Conservation (phyloP, 1,140 invertebrate species). For the Drosophila eugracilis region DNA sequence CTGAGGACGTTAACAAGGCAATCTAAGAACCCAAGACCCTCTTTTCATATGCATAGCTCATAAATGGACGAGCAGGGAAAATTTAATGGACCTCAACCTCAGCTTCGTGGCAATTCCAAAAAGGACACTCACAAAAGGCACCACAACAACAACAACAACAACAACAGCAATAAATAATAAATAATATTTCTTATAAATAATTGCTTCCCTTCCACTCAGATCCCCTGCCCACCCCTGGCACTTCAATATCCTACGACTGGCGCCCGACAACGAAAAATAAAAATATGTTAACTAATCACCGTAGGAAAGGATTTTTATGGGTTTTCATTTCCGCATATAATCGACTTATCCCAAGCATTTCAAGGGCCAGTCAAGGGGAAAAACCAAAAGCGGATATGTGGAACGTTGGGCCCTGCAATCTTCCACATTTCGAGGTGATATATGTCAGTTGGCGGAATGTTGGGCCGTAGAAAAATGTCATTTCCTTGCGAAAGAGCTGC, state of each 20-base stretch:
- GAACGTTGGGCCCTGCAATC: conserved; percentile 60
- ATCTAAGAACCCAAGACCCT: conserved; percentile 38
- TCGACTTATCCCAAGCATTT: conserved; percentile 65
- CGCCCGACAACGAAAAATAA: conserved; percentile 43
- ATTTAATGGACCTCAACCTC: conserved; percentile 75
- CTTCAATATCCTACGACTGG: conserved; percentile 13
- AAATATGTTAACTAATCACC: conserved; percentile 85
- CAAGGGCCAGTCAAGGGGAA: conserved; percentile 74
- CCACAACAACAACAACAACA: conserved; percentile 20
- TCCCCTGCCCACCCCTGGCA: not conserved
- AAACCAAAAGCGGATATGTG: conserved; percentile 83
- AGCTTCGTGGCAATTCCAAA: conserved; percentile 31
- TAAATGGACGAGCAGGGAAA: conserved; percentile 55
- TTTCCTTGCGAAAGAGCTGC: conserved; percentile 65
- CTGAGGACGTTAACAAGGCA: conserved; percentile 33
- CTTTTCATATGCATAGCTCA: conserved; percentile 72
- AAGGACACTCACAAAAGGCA: conserved; percentile 26
- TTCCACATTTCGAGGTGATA: conserved; percentile 66
- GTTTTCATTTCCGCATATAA: conserved; percentile 84
- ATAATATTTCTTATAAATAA: conserved; percentile 84
- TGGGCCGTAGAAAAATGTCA: conserved; percentile 73
- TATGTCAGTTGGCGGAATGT: conserved; percentile 62
- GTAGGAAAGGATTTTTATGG: conserved; percentile 85
- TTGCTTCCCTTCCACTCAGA: conserved; percentile 65
- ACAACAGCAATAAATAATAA: conserved; percentile 77